Conservation (phyloP, 2,888 invertebrate genomes). For the Malacosoma neustria region DNA sequence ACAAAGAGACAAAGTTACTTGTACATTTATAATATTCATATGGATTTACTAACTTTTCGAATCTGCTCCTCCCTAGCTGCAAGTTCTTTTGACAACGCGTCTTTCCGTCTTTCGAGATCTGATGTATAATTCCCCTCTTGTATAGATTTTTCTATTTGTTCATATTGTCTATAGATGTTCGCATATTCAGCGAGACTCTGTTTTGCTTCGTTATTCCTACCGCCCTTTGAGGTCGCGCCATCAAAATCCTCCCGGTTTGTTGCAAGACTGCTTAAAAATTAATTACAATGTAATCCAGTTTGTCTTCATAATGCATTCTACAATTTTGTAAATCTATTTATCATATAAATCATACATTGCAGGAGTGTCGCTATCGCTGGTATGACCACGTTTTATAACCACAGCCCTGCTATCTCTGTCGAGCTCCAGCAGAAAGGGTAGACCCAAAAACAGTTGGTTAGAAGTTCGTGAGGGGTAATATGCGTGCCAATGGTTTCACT, state of each 20-base stretch:
- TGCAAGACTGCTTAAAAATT: slow-evolving; percentile 39
- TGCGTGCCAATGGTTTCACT: too few species aligned
- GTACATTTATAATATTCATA: too few species aligned
- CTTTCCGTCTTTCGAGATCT: slow-evolving; percentile 34
- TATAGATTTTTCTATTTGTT: slow-evolving; percentile 35
- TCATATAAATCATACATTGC: too few species aligned
- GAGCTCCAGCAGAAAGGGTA: too few species aligned
- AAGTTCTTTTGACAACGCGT: slow-evolving; percentile 37
- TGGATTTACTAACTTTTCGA: slow-evolving; percentile 38
- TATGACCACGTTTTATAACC: too few species aligned
- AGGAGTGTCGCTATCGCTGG: too few species aligned
- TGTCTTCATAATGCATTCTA: too few species aligned
- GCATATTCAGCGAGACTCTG: slow-evolving; percentile 52
- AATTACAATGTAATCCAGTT: slow-evolving; percentile 9
- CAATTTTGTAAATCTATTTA: too few species aligned
- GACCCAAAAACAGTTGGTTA: too few species aligned
- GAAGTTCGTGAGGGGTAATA: too few species aligned
- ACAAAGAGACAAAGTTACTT: too few species aligned
- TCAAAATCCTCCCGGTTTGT: slow-evolving; percentile 43
- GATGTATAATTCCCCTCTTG: slow-evolving; percentile 30
- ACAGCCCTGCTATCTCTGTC: too few species aligned
- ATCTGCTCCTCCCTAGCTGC: slow-evolving; percentile 43
- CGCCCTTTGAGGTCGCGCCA: slow-evolving; percentile 44
- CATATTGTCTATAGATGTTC: slow-evolving; percentile 45
- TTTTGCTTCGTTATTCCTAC: slow-evolving; percentile 37